These are phyloP conservation scores for Tragopan temminckii DNA, from an alignment of 2,797 vertebrate genomes.

Conservation along the genomic window DNA sequence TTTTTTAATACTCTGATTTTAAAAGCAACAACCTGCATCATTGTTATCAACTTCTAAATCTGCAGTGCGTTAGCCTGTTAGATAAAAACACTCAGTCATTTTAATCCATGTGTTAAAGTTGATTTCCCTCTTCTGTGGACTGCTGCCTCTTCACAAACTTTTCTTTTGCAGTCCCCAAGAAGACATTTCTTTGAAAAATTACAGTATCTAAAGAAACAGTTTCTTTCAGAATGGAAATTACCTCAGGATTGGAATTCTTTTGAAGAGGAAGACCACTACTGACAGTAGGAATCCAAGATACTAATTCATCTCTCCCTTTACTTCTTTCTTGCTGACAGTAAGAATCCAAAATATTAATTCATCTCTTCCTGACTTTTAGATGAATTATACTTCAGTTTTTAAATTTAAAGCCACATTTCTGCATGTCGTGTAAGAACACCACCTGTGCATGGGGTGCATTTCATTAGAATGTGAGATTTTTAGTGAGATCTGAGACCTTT, in stretches of 20 bases:
- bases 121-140: neutral
- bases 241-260: neutral
- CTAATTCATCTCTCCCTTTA: neutral
- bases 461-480: neutral
- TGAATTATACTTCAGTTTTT: neutral
- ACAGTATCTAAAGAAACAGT: neutral
- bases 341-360: neutral
- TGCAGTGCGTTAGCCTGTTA: neutral
- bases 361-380: neutral
- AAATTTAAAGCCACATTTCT: neutral
- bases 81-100: neutral
- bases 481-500: neutral
- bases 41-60: neutral
- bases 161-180: neutral
- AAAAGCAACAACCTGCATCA: neutral
- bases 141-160: neutral
- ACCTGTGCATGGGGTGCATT: neutral
- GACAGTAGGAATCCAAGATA: neutral
- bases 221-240: neutral
- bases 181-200: neutral
- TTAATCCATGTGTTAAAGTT: neutral
- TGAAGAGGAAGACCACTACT: neutral
- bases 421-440: neutral
- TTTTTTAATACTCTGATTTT: neutral
- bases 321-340: neutral